Evolutionary conservation across 2,888 invertebrate species (phyloP).

Genomic region (Drosophila yooni): DNA sequence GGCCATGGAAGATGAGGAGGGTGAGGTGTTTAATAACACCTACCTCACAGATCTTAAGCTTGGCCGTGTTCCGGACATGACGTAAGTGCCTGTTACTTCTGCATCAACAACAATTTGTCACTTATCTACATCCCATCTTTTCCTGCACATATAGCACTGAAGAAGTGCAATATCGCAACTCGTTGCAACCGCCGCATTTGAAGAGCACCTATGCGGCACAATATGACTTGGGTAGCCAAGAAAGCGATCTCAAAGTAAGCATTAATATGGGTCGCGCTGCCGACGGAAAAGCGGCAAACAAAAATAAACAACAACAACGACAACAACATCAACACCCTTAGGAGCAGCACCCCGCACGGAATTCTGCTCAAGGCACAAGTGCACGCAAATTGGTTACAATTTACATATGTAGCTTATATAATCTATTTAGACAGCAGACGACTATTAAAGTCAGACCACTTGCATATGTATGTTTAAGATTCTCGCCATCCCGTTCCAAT

Average conservation of each 20-base stretch:
- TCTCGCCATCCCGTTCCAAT: slow-evolving; percentile 3
- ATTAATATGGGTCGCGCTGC: background rate
- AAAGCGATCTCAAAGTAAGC: slow-evolving; percentile 89
- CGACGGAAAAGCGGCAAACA: slow-evolving; percentile 11
- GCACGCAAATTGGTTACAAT: background rate
- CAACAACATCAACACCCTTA: slow-evolving; percentile 22
- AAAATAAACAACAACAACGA: slow-evolving; percentile 17
- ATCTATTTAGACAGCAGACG: background rate
- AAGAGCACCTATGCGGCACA: slow-evolving; percentile 94
- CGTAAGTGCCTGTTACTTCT: slow-evolving; percentile 38
- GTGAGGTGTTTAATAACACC: slow-evolving; percentile 93
- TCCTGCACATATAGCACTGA: slow-evolving; percentile 85
- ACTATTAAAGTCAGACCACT: background rate
- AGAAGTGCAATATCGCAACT: slow-evolving; percentile 92
- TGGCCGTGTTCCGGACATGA: slow-evolving; percentile 85
- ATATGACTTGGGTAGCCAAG: slow-evolving; percentile 88
- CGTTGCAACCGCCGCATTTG: slow-evolving; percentile 92
- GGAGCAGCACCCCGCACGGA: slow-evolving; percentile 1
- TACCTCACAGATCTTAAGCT: slow-evolving; percentile 89
- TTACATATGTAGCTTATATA: background rate
- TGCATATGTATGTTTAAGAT: slow-evolving; percentile 13
- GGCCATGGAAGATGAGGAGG: slow-evolving; percentile 94
- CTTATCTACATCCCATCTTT: background rate
- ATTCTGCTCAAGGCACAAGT: slow-evolving; percentile 1
- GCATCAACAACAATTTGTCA: slow-evolving; percentile 64